Evolutionary conservation across 2,797 vertebrate species (phyloP).

Genomic region (Spinus olivaceus): DNA sequence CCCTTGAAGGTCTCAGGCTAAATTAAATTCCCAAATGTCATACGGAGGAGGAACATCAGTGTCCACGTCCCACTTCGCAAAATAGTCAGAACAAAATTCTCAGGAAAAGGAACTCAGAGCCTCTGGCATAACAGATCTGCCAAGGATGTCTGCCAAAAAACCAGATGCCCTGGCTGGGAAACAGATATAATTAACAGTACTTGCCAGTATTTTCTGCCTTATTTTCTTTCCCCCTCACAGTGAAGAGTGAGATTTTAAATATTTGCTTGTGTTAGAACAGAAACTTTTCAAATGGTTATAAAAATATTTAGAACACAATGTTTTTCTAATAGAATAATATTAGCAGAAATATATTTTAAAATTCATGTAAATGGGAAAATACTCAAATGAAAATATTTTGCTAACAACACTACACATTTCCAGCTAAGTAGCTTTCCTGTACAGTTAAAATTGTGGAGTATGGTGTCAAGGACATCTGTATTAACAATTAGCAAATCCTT

Average conservation of each 20-base stretch:
- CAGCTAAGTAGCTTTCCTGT: background rate
- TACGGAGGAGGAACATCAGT: background rate
- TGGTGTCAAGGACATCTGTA: rapidly evolving
- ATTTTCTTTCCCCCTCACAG: background rate
- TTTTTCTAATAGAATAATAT: background rate
- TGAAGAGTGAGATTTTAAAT: background rate
- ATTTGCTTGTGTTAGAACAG: background rate
- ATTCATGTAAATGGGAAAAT: background rate
- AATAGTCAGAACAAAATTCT: background rate
- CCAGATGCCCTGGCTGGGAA: conserved; percentile 41
- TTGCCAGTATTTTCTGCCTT: conserved; percentile 13
- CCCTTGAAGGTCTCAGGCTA: background rate
- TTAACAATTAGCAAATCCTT: background rate
- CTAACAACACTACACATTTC: background rate
- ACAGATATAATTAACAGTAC: background rate
- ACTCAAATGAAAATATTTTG: background rate
- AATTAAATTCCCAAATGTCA: background rate
- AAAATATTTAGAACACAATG: background rate
- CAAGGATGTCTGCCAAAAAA: conserved; percentile 21
- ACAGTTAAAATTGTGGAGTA: background rate
- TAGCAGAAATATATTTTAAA: background rate
- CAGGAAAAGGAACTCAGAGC: background rate
- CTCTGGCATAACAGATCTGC: background rate
- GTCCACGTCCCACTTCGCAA: background rate
- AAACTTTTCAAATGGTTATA: background rate